Evolutionary conservation across 2,113 vertebrate species (phyloP).

Genomic region (Microtus pennsylvanicus): DNA sequence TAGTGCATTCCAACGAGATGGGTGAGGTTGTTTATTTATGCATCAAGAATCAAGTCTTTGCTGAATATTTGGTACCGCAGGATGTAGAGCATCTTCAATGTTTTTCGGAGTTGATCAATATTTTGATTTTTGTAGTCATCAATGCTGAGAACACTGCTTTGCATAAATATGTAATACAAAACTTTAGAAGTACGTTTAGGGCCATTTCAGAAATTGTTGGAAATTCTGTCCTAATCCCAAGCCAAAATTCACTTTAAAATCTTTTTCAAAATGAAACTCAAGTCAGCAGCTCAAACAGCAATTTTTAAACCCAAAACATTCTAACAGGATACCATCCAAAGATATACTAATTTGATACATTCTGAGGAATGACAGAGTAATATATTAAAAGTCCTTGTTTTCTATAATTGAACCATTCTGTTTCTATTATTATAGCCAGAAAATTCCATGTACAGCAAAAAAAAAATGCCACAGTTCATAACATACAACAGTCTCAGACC

Average conservation of each 20-base stretch:
- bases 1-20: not conserved
- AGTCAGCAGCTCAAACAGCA: not conserved
- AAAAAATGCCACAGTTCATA: not conserved
- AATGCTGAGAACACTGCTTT: not conserved
- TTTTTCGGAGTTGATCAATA: not conserved
- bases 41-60: not conserved
- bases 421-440: not conserved
- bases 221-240: constrained; percentile 20
- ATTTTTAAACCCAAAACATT: not conserved
- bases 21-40: not conserved
- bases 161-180: not conserved
- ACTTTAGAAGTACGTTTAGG: not conserved
- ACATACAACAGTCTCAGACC: not conserved
- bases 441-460: not conserved
- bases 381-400: constrained; percentile 23
- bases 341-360: constrained; percentile 2
- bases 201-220: not conserved
- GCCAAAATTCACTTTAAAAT: constrained; percentile 26
- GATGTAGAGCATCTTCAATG: not conserved
- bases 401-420: not conserved
- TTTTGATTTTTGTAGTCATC: not conserved
- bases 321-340: not conserved
- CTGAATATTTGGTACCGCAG: not conserved
- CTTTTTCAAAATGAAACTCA: not conserved
- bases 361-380: not conserved